These are phyloP conservation scores for Serrognathus titanus DNA, from an alignment of 2,888 invertebrate genomes.

Conservation along the genomic window DNA sequence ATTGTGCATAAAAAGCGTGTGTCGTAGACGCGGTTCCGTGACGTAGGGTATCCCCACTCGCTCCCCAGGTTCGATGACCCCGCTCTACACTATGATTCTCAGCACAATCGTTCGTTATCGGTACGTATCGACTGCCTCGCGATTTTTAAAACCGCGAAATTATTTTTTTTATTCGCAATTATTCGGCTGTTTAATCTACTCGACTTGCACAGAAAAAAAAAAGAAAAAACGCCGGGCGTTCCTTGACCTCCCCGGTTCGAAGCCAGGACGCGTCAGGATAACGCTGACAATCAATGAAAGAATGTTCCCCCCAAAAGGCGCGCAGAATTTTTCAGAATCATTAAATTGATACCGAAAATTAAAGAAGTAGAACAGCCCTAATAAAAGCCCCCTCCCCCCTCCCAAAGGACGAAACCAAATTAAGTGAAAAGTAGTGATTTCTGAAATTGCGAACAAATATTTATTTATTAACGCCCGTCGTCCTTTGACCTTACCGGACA, in stretches of 20 bases:
- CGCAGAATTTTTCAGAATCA: no score
- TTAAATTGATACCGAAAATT: no score
- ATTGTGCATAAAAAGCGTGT: conserved; percentile 33
- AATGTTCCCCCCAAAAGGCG: no score
- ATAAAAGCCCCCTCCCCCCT: no score
- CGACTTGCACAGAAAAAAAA: no score
- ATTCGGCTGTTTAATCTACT: conserved; percentile 1
- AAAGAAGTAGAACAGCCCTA: no score
- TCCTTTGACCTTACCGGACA: no score
- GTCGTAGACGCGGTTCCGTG: conserved; percentile 41
- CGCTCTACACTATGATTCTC: conserved; percentile 41
- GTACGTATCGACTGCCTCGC: conserved; percentile 32
- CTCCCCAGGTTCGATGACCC: conserved; percentile 42
- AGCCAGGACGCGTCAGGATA: neutral
- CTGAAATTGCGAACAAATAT: no score
- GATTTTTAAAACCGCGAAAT: conserved; percentile 26
- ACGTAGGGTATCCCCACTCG: conserved; percentile 45
- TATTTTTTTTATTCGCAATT: conserved; percentile 11
- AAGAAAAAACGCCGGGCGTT: neutral
- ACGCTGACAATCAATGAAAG: no score
- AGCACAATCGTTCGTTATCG: conserved; percentile 30
- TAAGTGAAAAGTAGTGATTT: no score
- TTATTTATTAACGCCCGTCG: no score
- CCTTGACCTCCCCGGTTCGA: neutral
- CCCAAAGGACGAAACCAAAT: no score